phyloP scores from a whole-genome alignment of 2,113 vertebrate genomes.

The Scatophagus argus region DNA sequence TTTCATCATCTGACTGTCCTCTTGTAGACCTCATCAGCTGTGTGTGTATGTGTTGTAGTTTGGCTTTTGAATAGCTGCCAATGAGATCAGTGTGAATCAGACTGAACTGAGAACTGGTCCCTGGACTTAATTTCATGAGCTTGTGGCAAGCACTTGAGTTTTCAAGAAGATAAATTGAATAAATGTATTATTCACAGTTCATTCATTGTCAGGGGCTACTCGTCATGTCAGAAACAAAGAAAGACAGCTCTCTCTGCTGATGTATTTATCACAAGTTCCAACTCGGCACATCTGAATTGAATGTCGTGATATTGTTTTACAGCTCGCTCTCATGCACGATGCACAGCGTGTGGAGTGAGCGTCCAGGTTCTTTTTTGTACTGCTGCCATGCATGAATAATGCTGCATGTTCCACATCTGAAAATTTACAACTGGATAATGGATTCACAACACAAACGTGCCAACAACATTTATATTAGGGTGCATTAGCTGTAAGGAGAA shows the following conservation, averaged over 20 bases:
- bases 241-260: no score
- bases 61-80: conserved; percentile 86
- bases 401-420: not conserved
- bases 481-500: not conserved
- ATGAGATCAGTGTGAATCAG: conserved; percentile 91
- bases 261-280: no score
- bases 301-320: no score
- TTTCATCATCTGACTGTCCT: conserved; percentile 24
- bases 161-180: no score
- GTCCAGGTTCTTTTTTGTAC: no score
- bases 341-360: no score
- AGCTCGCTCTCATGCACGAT: no score
- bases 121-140: conserved; percentile 13
- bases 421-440: not conserved
- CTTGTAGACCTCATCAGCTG: not conserved
- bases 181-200: no score
- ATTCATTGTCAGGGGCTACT: no score
- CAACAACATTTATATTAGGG: not conserved
- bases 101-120: conserved; percentile 88
- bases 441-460: not conserved
- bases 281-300: no score
- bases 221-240: no score
- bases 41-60: not conserved
- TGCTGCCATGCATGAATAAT: not conserved
- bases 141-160: not conserved